Conservation (phyloP, 2,113 vertebrate species). For the Struthio camelus region DNA sequence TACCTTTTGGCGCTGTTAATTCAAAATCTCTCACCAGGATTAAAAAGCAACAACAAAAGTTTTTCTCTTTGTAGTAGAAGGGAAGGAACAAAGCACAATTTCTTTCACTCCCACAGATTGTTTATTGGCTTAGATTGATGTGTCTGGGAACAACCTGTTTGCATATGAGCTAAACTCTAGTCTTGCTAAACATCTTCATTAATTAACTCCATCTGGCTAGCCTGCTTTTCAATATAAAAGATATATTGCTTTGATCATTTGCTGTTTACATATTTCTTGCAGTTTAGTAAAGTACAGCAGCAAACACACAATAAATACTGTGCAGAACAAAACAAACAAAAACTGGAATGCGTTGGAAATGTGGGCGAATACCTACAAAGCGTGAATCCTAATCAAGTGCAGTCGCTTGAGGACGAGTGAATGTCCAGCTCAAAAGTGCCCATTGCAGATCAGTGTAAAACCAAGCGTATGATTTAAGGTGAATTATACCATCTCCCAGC, state of each 20-base stretch:
- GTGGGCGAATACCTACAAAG: not conserved
- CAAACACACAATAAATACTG: slow-evolving; percentile 19
- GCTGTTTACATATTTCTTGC: slow-evolving; percentile 47
- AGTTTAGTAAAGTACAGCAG: slow-evolving; percentile 28
- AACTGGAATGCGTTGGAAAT: not conserved
- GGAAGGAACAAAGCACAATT: not conserved
- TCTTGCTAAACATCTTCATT: slow-evolving; percentile 61
- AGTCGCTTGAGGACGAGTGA: not conserved
- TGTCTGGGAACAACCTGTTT: slow-evolving; percentile 62
- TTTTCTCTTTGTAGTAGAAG: not conserved
- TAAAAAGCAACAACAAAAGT: not conserved
- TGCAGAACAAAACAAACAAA: not conserved
- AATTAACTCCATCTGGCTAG: slow-evolving; percentile 66
- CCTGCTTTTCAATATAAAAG: not conserved
- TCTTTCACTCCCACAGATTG: slow-evolving; percentile 19
- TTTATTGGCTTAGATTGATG: slow-evolving; percentile 29
- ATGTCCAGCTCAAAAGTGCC: no score
- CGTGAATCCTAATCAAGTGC: not conserved
- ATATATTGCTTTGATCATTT: slow-evolving; percentile 52
- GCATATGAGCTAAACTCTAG: not conserved
- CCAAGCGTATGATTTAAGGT: accelerated
- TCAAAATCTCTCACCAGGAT: not conserved
- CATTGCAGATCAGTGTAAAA: accelerated
- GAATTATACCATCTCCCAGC: not conserved
- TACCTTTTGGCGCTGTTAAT: not conserved